Percentiles rank a stretch among this genome's conserved stretches.
phyloP scores from a whole-genome alignment of 2,888 invertebrate species.

The Ferdinandea cuprea region DNA sequence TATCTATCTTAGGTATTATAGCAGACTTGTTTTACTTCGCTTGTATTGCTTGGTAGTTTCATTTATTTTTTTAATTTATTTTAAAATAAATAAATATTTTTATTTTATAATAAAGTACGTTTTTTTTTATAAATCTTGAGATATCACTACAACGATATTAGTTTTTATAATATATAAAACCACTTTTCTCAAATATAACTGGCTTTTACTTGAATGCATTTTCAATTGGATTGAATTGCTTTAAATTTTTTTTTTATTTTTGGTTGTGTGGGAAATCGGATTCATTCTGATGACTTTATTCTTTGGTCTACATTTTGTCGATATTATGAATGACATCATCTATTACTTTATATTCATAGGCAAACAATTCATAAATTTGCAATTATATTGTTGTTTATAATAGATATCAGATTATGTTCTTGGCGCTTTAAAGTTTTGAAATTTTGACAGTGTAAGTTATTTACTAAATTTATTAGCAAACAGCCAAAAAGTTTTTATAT shows the following conservation, averaged over 20 bases:
- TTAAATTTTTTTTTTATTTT: conserved; percentile 22
- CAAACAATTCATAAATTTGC: too few species aligned
- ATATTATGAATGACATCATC: not conserved
- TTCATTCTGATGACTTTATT: conserved; percentile 19
- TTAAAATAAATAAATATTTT: not conserved
- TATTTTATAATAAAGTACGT: conserved; percentile 2
- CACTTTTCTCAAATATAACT: conserved; percentile 48
- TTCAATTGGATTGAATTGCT: conserved; percentile 21
- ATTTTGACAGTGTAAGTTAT: too few species aligned
- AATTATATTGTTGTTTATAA: too few species aligned
- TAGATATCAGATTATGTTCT: too few species aligned
- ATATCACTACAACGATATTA: conserved; percentile 32
- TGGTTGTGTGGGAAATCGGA: conserved; percentile 32
- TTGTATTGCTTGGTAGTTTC: conserved; percentile 40
- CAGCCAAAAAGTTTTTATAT: too few species aligned
- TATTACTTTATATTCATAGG: too few species aligned
- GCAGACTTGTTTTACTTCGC: conserved; percentile 63
- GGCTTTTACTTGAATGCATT: conserved; percentile 57
- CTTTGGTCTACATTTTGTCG: conserved; percentile 34
- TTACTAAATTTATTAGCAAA: too few species aligned
- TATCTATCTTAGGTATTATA: conserved; percentile 66
- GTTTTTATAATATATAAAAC: conserved; percentile 11
- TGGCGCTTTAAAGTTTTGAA: too few species aligned
- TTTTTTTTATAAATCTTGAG: conserved; percentile 12
- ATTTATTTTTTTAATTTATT: conserved; percentile 38